A percentile compares a stretch with the other conserved stretches of the same genome.
These are phyloP conservation scores for Lissonota sp. DNA, from an alignment of 2,888 invertebrate species.

Conservation along the genomic window DNA sequence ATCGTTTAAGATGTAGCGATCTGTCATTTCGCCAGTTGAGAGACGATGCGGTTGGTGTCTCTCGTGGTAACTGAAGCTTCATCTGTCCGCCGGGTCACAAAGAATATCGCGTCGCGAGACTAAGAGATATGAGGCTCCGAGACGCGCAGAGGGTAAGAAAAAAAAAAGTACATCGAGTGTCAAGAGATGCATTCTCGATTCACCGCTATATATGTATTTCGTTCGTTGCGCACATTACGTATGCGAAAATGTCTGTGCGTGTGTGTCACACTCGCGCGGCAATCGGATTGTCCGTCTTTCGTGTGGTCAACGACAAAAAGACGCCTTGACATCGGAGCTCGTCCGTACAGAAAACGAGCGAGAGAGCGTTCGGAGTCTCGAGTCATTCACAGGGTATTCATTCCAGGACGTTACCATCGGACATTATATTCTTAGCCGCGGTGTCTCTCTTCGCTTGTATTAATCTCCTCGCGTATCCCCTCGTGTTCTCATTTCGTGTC, in stretches of 20 bases:
- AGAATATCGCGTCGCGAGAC: constrained; percentile 49
- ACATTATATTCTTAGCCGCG: constrained; percentile 43
- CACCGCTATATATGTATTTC: constrained; percentile 54
- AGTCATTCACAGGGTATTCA: constrained; percentile 63
- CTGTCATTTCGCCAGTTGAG: constrained; percentile 59
- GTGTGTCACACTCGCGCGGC: constrained; percentile 27
- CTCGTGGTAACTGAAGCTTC: constrained; percentile 48
- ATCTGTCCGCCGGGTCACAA: constrained; percentile 39
- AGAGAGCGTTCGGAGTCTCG: constrained; percentile 48
- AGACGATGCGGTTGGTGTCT: constrained; percentile 36
- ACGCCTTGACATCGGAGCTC: constrained; percentile 49
- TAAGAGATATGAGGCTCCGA: constrained; percentile 36
- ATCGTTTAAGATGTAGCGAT: constrained; percentile 64
- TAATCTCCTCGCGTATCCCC: neutral
- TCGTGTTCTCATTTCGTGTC: constrained; percentile 49
- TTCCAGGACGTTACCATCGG: constrained; percentile 45
- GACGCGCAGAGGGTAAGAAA: neutral
- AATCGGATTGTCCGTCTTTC: constrained; percentile 53
- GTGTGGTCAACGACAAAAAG: constrained; percentile 65
- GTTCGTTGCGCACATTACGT: constrained; percentile 19
- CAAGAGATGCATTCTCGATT: constrained; percentile 66
- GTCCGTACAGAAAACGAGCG: constrained; percentile 15
- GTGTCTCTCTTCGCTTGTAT: constrained; percentile 30
- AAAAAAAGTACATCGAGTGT: constrained; percentile 54
- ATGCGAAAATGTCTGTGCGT: constrained; percentile 18